A percentile compares a stretch with the other conserved stretches of the same genome.
These are phyloP conservation scores for Spialia ferax DNA, from an alignment of 2,888 invertebrate species.

Conservation along the genomic window DNA sequence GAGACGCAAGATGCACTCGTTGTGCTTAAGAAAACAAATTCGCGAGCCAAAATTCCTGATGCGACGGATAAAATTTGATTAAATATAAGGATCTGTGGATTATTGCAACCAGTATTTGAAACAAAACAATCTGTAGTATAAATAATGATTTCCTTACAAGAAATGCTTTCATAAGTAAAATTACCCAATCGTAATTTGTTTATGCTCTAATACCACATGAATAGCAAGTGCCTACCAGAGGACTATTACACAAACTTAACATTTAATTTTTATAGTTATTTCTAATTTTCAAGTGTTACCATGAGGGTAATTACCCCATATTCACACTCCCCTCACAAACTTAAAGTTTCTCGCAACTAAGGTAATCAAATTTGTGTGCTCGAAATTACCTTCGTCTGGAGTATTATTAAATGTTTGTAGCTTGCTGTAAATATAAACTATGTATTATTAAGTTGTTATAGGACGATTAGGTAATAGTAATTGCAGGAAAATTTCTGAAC, in stretches of 20 bases:
- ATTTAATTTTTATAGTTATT: neutral
- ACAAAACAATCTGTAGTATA: no score
- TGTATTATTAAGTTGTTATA: neutral
- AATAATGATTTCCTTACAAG: no score
- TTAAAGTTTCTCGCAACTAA: neutral
- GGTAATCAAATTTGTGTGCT: neutral
- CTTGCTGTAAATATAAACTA: neutral
- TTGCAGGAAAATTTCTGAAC: no score
- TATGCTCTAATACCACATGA: no score
- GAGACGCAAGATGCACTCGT: constrained; percentile 19
- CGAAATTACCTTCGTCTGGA: neutral
- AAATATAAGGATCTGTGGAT: constrained; percentile 5
- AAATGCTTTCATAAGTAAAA: no score
- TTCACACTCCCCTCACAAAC: neutral
- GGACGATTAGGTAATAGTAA: neutral
- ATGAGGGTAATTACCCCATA: neutral
- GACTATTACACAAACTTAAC: neutral
- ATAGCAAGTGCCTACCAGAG: no score
- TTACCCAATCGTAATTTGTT: no score
- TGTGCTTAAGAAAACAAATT: constrained; percentile 35
- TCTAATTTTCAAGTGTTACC: neutral
- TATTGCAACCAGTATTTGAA: neutral
- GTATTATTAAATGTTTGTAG: neutral
- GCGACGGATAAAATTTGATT: constrained; percentile 26
- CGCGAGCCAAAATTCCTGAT: constrained; percentile 30